phyloP scores from a whole-genome alignment of 1,140 invertebrate genomes.

The Doryteuthis pealeii region DNA sequence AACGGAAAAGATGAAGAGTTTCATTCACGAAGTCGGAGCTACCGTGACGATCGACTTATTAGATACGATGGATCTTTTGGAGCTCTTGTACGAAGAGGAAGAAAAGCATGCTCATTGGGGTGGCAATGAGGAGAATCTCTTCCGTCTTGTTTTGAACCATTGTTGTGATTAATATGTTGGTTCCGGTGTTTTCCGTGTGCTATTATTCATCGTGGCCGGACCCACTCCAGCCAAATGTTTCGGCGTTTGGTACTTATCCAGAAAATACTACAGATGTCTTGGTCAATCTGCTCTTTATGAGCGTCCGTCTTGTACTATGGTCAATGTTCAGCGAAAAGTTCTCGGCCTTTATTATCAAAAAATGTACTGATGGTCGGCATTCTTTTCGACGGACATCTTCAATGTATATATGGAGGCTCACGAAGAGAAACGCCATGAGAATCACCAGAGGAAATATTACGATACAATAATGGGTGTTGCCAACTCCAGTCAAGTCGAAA shows the following conservation, averaged over 20 bases:
- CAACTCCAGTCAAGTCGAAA: background rate
- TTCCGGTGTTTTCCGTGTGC: background rate
- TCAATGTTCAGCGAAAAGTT: background rate
- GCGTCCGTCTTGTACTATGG: background rate
- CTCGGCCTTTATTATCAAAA: background rate
- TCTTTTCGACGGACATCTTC: background rate
- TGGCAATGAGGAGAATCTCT: background rate
- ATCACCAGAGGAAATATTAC: background rate
- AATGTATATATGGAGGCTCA: background rate
- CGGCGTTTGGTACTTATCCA: background rate
- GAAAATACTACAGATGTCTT: conserved; percentile 1
- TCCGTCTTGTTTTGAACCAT: background rate
- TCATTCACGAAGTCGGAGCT: background rate
- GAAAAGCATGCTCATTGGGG: background rate
- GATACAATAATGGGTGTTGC: background rate
- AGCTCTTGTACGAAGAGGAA: background rate
- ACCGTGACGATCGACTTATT: background rate
- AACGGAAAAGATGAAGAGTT: background rate
- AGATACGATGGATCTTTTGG: background rate
- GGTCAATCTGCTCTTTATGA: background rate
- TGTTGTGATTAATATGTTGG: background rate
- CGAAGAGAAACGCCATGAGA: background rate
- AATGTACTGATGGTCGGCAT: background rate
- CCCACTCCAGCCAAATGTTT: background rate
- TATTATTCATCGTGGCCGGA: background rate